phyloP scores from a whole-genome alignment of 1,140 invertebrate genomes.

The Eriosoma lanigerum region DNA sequence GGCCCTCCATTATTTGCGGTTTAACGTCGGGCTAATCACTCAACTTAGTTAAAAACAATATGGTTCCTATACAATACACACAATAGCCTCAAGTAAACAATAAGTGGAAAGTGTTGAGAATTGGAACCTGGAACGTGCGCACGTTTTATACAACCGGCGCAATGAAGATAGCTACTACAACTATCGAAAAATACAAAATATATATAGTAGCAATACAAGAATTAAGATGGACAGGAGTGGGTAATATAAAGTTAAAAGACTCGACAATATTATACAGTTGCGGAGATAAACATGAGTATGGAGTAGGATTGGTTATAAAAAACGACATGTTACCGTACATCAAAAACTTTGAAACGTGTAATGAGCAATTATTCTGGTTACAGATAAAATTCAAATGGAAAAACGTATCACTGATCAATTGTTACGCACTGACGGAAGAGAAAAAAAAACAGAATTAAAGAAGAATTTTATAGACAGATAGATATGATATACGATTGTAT shows the following conservation, averaged over 20 bases:
- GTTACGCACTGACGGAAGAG: background rate
- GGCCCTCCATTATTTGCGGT: too few species aligned
- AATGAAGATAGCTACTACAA: slow-evolving; percentile 9
- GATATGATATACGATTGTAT: slow-evolving; percentile 26
- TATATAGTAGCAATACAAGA: too few species aligned
- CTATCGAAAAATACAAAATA: slow-evolving; percentile 22
- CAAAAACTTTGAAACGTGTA: slow-evolving; percentile 6
- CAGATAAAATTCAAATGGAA: slow-evolving; percentile 22
- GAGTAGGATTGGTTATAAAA: background rate
- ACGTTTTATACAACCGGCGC: too few species aligned
- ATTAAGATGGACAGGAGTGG: background rate
- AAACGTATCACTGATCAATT: slow-evolving; percentile 10
- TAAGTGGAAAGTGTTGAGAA: too few species aligned
- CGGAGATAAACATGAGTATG: background rate
- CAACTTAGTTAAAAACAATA: too few species aligned
- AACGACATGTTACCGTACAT: background rate
- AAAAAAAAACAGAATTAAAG: too few species aligned
- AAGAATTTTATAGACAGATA: background rate
- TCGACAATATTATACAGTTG: slow-evolving; percentile 6
- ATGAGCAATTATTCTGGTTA: slow-evolving; percentile 7
- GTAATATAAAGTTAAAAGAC: background rate
- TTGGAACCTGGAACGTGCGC: too few species aligned
- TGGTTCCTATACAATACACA: too few species aligned
- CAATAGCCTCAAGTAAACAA: too few species aligned
- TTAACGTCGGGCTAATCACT: too few species aligned